phyloP scores from a whole-genome alignment of 1,140 invertebrate species.

The Drosophila seguyi region DNA sequence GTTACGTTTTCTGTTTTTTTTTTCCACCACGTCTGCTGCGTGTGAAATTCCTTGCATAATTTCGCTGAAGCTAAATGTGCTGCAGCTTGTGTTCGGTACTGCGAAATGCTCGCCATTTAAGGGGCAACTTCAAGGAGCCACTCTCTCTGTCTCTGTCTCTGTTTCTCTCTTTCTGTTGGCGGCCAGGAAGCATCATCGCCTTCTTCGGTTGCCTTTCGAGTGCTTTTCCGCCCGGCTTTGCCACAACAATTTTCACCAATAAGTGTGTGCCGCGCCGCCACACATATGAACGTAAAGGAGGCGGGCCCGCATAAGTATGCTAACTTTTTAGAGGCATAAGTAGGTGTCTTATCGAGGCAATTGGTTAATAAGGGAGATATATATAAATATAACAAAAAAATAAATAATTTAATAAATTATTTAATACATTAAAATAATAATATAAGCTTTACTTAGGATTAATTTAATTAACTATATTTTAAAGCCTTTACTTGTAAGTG shows the following conservation, averaged over 20 bases:
- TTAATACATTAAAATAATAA: no score
- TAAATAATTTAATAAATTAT: no score
- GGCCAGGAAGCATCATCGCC: conserved; percentile 29
- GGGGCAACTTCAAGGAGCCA: conserved; percentile 28
- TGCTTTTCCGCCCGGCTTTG: conserved; percentile 43
- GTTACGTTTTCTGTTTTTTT: conserved; percentile 5
- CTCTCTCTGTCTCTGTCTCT: background rate
- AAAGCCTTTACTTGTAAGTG: background rate
- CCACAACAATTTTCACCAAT: conserved; percentile 73
- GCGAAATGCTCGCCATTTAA: conserved; percentile 59
- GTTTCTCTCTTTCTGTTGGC: background rate
- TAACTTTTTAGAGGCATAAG: background rate
- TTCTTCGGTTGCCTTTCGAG: conserved; percentile 46
- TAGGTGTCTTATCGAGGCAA: background rate
- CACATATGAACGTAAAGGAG: background rate
- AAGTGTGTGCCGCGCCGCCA: conserved; percentile 59
- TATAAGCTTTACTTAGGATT: background rate
- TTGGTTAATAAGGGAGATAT: background rate
- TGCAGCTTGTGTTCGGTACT: conserved; percentile 44
- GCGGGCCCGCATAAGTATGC: conserved; percentile 1
- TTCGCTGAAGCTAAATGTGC: conserved; percentile 45
- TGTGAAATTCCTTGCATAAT: conserved; percentile 79
- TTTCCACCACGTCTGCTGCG: conserved; percentile 30
- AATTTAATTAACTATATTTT: background rate
- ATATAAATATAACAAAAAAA: background rate